These are phyloP conservation scores for Meliscaeva auricollis DNA, from an alignment of 2,888 invertebrate species.

Conservation along the genomic window DNA sequence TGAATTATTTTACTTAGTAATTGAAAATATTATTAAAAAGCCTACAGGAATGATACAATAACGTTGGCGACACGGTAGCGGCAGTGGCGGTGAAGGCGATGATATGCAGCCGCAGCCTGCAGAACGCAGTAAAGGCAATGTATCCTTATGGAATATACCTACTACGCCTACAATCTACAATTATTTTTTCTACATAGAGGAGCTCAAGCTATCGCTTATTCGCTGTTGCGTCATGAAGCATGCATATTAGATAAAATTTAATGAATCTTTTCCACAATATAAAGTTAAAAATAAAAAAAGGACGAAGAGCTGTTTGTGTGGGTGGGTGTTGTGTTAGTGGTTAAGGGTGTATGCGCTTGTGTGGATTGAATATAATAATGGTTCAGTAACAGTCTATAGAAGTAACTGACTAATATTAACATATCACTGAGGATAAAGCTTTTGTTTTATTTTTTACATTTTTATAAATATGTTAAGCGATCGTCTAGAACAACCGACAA, in stretches of 20 bases:
- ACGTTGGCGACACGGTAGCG: background rate
- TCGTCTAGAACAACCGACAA: background rate
- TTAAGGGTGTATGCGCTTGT: background rate
- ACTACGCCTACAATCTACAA: background rate
- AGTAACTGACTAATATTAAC: constrained; percentile 51
- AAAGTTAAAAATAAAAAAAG: constrained; percentile 40
- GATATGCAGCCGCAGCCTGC: constrained; percentile 25
- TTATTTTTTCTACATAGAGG: background rate
- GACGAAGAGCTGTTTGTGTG: constrained; percentile 5
- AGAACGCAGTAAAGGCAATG: constrained; percentile 41
- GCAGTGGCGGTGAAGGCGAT: background rate
- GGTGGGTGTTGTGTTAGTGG: constrained; percentile 12
- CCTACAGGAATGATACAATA: constrained; percentile 53
- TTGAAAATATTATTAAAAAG: constrained; percentile 75
- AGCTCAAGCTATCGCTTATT: constrained; percentile 13
- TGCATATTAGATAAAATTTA: constrained; percentile 69
- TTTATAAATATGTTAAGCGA: background rate
- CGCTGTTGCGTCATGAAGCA: constrained; percentile 32
- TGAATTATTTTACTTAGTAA: constrained; percentile 75
- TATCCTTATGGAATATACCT: constrained; percentile 59
- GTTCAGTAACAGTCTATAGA: background rate
- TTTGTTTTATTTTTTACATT: constrained; percentile 6
- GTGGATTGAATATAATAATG: background rate
- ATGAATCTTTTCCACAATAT: constrained; percentile 65
- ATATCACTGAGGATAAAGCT: constrained; percentile 22